Conservation (phyloP, 2,113 vertebrate species). For the Perca schrenkii region DNA sequence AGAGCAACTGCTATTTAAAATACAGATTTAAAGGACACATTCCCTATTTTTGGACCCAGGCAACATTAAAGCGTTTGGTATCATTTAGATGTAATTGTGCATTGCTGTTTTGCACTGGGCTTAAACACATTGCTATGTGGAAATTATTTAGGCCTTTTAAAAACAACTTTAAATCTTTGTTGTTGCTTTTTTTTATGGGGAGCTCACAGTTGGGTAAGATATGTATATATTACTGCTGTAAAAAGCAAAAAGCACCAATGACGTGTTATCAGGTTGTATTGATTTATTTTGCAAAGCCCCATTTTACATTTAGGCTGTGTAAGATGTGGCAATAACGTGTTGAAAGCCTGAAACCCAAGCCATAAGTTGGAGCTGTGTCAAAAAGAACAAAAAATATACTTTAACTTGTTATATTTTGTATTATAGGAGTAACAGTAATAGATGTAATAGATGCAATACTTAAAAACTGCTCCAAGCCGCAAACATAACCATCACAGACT, state of each 20-base stretch:
- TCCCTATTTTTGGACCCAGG: too few relatives aligned
- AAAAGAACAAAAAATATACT: background rate
- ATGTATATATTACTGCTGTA: background rate
- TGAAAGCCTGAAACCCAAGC: background rate
- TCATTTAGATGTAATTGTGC: background rate
- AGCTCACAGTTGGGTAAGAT: background rate
- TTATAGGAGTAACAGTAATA: too few relatives aligned
- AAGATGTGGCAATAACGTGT: background rate
- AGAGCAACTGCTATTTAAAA: background rate
- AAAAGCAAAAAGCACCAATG: background rate
- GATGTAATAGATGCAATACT: background rate
- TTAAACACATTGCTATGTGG: background rate
- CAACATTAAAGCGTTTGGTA: background rate
- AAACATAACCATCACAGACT: background rate
- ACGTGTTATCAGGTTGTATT: background rate
- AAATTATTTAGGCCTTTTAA: background rate
- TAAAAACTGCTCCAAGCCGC: background rate
- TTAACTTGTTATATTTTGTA: background rate
- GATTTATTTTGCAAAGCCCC: background rate
- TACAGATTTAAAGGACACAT: background rate
- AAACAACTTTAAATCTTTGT: too few relatives aligned
- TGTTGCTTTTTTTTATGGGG: too few relatives aligned
- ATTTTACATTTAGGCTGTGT: background rate
- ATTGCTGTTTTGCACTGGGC: too few relatives aligned
- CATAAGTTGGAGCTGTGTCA: background rate